These are phyloP conservation scores for Galleria mellonella DNA, from an alignment of 1,140 invertebrate genomes.

Conservation along the genomic window DNA sequence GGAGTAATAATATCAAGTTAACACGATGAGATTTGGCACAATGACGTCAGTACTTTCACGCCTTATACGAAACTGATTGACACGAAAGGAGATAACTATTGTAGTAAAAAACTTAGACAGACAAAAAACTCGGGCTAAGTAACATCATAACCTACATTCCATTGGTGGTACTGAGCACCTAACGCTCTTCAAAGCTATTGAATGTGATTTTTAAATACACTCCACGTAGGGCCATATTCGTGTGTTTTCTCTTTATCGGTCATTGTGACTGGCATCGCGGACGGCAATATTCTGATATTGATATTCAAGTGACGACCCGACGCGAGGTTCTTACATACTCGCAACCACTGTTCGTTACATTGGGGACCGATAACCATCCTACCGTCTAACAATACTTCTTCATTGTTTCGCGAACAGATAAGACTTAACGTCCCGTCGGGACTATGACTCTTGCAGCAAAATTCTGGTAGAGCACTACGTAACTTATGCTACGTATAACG, in stretches of 20 bases:
- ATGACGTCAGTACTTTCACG: slow-evolving; percentile 68
- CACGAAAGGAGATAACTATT: slow-evolving; percentile 65
- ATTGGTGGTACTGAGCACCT: slow-evolving; percentile 38
- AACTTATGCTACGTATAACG: no score
- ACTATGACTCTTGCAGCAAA: not conserved
- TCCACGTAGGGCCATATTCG: slow-evolving; percentile 58
- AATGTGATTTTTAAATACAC: slow-evolving; percentile 66
- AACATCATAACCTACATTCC: slow-evolving; percentile 73
- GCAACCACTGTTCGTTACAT: slow-evolving; percentile 36
- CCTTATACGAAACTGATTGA: slow-evolving; percentile 63
- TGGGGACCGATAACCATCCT: slow-evolving; percentile 36
- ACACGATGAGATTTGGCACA: slow-evolving; percentile 47
- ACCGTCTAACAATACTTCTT: slow-evolving; percentile 19
- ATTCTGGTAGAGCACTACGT: no score
- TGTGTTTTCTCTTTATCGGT: slow-evolving; percentile 64
- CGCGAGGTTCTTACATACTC: slow-evolving; percentile 51
- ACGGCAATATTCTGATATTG: slow-evolving; percentile 61
- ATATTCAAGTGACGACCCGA: slow-evolving; percentile 56
- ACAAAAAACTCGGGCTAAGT: slow-evolving; percentile 64
- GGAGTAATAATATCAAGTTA: slow-evolving; percentile 36
- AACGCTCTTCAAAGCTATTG: slow-evolving; percentile 28
- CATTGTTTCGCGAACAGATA: slow-evolving; percentile 10
- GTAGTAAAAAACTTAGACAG: slow-evolving; percentile 56
- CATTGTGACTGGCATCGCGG: slow-evolving; percentile 53
- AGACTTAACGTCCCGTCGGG: not conserved